These are phyloP conservation scores for Oenanthe oenanthe DNA, from an alignment of 2,113 vertebrate genomes.

Conservation along the genomic window DNA sequence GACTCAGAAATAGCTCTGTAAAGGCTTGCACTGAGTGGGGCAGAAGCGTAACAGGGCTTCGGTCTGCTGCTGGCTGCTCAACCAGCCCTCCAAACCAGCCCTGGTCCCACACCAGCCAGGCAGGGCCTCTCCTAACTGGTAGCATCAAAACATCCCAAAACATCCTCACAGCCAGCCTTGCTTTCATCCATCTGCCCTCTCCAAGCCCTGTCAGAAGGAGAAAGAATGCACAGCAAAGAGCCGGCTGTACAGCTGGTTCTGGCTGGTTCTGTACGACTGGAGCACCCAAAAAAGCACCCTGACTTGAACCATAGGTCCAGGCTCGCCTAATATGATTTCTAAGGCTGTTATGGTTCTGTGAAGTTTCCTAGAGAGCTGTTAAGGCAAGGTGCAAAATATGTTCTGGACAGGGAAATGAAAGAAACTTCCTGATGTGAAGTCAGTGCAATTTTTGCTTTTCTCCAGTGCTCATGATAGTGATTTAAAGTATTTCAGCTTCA, in stretches of 20 bases:
- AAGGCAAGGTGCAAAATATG: background rate
- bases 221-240: background rate
- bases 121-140: background rate
- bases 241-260: background rate
- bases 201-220: background rate
- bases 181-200: background rate
- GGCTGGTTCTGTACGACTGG: background rate
- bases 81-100: background rate
- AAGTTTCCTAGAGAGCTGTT: background rate
- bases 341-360: background rate
- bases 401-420: background rate
- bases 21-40: fast-evolving
- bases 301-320: background rate
- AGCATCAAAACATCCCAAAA: background rate
- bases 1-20: background rate
- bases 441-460: background rate
- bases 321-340: background rate
- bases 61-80: background rate
- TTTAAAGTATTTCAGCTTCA: slow-evolving; percentile 3
- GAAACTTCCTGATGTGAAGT: background rate
- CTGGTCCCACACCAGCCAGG: fast-evolving
- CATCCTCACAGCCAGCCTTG: background rate
- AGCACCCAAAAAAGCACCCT: background rate
- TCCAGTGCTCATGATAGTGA: background rate
- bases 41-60: background rate